A percentile compares a stretch with the other conserved stretches of the same genome.
These are phyloP conservation scores for Fopius arisanus DNA, from an alignment of 1,140 invertebrate genomes.

Conservation along the genomic window DNA sequence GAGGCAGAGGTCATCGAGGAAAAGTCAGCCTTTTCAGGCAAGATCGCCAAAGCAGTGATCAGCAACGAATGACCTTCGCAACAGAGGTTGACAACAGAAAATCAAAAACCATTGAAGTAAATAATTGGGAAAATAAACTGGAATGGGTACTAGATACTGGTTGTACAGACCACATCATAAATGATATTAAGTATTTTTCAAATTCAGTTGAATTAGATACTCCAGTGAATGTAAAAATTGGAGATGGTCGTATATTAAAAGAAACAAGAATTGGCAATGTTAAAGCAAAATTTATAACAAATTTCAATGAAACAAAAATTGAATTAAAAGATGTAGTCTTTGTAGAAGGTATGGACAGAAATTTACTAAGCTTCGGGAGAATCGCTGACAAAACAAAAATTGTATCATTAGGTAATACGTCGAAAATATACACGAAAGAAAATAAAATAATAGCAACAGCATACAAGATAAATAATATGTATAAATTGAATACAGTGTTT, in stretches of 20 bases:
- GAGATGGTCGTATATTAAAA: conserved; percentile 37
- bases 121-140: no score
- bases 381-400: conserved; percentile 35
- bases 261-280: conserved; percentile 38
- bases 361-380: conserved; percentile 33
- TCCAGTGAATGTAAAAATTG: conserved; percentile 40
- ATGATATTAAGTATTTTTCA: conserved; percentile 32
- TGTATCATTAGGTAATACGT: conserved; percentile 22
- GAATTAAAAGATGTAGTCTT: conserved; percentile 32
- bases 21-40: not conserved
- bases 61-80: no score
- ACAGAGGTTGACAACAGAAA: no score
- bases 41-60: no score
- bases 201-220: conserved; percentile 31
- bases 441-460: conserved; percentile 24
- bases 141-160: conserved; percentile 36
- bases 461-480: not conserved
- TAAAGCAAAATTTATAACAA: conserved; percentile 21
- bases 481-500: no score
- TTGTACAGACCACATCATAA: conserved; percentile 36
- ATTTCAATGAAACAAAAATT: conserved; percentile 29
- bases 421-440: conserved; percentile 29
- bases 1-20: conserved; percentile 17
- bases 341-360: conserved; percentile 37
- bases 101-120: no score